Conservation (phyloP, 92 coral and sea anemone genomes). For the Bergia puertoricense region DNA sequence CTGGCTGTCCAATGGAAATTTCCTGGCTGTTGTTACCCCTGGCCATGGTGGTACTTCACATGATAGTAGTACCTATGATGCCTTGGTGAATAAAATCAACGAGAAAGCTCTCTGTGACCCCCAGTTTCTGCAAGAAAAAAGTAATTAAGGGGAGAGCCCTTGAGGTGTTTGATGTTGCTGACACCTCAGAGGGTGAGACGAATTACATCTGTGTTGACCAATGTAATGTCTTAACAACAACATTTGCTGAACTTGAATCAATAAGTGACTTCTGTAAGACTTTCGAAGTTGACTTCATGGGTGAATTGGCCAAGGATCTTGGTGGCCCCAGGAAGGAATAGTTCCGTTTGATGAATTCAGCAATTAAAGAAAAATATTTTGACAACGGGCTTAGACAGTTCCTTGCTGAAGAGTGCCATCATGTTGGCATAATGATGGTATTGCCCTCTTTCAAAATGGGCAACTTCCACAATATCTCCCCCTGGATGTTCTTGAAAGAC, state of each 20-base stretch:
- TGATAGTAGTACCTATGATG: too few species aligned
- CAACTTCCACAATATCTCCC: constrained; percentile 38
- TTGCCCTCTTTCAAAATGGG: constrained; percentile 61
- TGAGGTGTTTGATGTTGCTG: not conserved
- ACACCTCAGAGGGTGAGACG: constrained; percentile 29
- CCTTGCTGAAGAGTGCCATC: constrained; percentile 45
- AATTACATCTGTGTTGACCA: constrained; percentile 59
- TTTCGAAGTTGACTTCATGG: constrained; percentile 67
- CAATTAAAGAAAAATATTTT: constrained; percentile 56
- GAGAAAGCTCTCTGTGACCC: too few species aligned
- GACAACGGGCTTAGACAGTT: constrained; percentile 50
- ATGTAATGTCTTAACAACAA: constrained; percentile 41
- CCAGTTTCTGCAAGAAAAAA: too few species aligned
- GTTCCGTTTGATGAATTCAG: constrained; percentile 52
- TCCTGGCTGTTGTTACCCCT: too few species aligned
- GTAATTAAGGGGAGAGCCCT: too few species aligned
- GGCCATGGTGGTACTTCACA: too few species aligned
- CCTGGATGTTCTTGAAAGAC: too few species aligned
- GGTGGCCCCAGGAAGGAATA: constrained; percentile 66
- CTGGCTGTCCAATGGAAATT: too few species aligned
- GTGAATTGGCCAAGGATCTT: constrained; percentile 48
- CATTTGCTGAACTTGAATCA: constrained; percentile 56
- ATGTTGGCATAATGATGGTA: constrained; percentile 58
- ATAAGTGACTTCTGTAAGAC: constrained; percentile 49
- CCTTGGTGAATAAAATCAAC: too few species aligned